Conservation (phyloP, 2,113 vertebrate genomes). For the Strix uralensis region DNA sequence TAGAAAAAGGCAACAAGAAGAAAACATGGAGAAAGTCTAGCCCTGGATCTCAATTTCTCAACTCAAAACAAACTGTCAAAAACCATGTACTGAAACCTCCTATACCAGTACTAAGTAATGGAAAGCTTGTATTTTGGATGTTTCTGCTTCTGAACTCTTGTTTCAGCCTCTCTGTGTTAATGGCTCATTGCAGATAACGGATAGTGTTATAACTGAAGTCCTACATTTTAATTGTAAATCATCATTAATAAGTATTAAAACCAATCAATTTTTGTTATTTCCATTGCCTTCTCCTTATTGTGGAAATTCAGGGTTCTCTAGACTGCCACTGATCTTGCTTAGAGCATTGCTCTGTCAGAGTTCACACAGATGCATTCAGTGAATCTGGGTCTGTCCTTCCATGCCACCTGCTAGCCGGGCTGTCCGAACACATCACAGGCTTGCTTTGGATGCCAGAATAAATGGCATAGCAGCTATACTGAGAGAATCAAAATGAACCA, state of each 20-base stretch:
- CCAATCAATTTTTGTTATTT: background rate
- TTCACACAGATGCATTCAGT: background rate
- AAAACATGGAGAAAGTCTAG: background rate
- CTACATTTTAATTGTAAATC: background rate
- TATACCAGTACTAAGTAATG: background rate
- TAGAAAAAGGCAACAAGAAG: background rate
- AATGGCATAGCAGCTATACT: background rate
- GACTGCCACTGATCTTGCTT: background rate
- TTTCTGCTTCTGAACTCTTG: background rate
- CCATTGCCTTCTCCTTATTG: background rate
- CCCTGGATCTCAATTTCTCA: background rate
- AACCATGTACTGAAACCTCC: background rate
- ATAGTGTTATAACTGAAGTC: background rate
- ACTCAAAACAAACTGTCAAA: background rate
- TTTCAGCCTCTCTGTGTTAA: background rate
- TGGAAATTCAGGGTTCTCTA: background rate
- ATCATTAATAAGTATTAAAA: background rate
- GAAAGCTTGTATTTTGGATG: background rate
- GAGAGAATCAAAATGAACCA: background rate
- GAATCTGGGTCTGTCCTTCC: background rate
- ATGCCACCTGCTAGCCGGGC: background rate
- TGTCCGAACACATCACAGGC: rapidly evolving
- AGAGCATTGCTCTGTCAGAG: background rate
- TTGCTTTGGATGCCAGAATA: background rate
- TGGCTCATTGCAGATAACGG: background rate